phyloP scores from a whole-genome alignment of 2,113 vertebrate species.

The Perognathus longimembris region DNA sequence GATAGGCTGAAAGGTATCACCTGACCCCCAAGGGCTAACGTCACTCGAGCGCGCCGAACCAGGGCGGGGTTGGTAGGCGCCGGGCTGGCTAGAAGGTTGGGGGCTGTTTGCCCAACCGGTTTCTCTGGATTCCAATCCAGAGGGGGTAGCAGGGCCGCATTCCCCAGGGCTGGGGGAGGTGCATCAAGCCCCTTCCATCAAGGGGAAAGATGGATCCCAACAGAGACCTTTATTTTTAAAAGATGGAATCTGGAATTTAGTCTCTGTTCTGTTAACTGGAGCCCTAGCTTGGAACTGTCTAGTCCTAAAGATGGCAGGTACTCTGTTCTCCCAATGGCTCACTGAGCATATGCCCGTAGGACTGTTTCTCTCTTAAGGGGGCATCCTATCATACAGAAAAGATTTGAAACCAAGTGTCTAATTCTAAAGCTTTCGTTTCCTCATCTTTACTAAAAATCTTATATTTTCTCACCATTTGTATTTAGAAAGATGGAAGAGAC shows the following conservation, averaged over 20 bases:
- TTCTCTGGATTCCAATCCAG: too few relatives aligned
- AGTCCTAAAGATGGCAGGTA: background rate
- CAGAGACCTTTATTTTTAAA: background rate
- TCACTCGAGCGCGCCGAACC: too few relatives aligned
- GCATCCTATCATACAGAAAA: background rate
- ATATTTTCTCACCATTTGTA: background rate
- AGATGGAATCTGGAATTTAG: background rate
- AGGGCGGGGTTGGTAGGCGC: too few relatives aligned
- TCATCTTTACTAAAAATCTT: background rate
- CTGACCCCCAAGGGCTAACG: too few relatives aligned
- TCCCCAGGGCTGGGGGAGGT: too few relatives aligned
- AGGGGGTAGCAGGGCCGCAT: too few relatives aligned
- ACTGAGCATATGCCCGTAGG: background rate
- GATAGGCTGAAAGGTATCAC: too few relatives aligned
- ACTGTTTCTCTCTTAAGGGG: background rate
- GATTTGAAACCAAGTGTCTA: background rate
- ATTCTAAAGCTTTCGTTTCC: slow-evolving; percentile 1
- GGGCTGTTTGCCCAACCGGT: too few relatives aligned
- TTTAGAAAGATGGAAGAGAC: background rate
- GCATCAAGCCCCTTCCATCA: too few relatives aligned
- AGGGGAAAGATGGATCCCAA: too few relatives aligned
- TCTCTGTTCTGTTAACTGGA: background rate
- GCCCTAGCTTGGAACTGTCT: too few relatives aligned
- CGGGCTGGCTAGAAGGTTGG: too few relatives aligned
- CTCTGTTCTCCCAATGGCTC: background rate